Base-by-base conservation (phyloP, 2,888 invertebrate species). In the Hirtodrosophila duncani region DNA sequence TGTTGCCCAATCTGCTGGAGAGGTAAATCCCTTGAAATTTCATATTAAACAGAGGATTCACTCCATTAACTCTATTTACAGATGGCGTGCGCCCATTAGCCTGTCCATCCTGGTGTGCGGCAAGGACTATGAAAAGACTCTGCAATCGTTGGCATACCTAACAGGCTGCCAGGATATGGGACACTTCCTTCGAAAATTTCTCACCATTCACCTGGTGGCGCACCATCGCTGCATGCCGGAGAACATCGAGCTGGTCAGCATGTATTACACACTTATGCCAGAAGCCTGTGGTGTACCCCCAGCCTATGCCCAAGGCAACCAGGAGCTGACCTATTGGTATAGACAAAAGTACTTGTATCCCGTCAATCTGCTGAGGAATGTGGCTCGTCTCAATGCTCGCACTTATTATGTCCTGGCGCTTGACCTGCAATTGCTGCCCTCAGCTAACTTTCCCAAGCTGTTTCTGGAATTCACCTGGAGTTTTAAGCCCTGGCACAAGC, bases 381-480 rank as follows among this genome's bases (percentile, higher is more conserved):
- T 95, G 3, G 95, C 95, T 0, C 88, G 95, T 13, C 91, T 92
- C 64, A 90, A 91, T 26, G 92, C 94, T 0, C 88, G 91, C 20
- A 95, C 95, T 0, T 91, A 93, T 82, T 95, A 90, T 84, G 89
- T 95, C 18, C 88, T 95, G 37, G 91, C 94, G 1, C 92, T 93
- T 24, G 95, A 96, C 83, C 93, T 95, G 64, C 94, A 95, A 84
- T 89, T 96, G 36, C 94, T 94, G 84, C 95, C 95, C 29, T 93
- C 92, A 84, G 91, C 92, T 5, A 90, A 92, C 67, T 87, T 95
- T 61, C 91, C 92, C 34, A 88, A 89, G 1, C 89, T 91, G 77
- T 95, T 95, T 87, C 87, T 95, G 60, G 91, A 92, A 63, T 93
- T 95, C 92, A 90, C 94, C 33, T 89, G 20, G 20, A 17, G 16